Conservation (phyloP, 1,140 invertebrate genomes). For the Diachasma alloeum region DNA sequence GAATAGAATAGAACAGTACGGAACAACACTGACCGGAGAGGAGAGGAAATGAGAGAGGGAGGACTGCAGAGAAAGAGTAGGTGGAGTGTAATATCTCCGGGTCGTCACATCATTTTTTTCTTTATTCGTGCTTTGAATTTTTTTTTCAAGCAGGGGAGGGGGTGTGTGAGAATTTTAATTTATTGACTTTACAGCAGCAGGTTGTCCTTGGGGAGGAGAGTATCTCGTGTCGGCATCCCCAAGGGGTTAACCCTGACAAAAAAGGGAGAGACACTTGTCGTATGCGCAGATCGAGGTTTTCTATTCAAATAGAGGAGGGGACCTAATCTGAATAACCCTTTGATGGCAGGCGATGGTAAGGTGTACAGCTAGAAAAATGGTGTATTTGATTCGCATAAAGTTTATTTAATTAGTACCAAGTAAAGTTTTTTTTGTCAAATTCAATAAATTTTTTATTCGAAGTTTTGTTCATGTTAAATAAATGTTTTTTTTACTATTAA, state of each 20-base stretch:
- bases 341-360: slow-evolving; percentile 21
- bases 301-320: slow-evolving; percentile 42
- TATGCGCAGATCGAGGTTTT: slow-evolving; percentile 34
- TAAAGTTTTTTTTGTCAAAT: too few species aligned
- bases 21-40: neutral
- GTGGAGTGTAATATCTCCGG: too few species aligned
- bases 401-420: too few species aligned
- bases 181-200: neutral
- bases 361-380: too few species aligned
- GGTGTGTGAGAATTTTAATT: neutral
- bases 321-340: slow-evolving; percentile 63
- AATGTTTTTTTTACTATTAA: too few species aligned
- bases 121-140: too few species aligned
- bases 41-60: neutral
- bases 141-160: neutral
- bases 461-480: too few species aligned
- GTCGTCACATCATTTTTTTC: too few species aligned
- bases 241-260: neutral
- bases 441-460: too few species aligned
- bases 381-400: slow-evolving; percentile 26
- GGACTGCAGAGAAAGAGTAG: too few species aligned
- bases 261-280: slow-evolving; percentile 46
- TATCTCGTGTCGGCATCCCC: neutral
- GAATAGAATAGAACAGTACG: too few species aligned
- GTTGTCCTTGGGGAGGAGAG: neutral